Evolutionary conservation across 2,797 vertebrate species (phyloP).

Genomic region (Cryptoblepharus egeriae): DNA sequence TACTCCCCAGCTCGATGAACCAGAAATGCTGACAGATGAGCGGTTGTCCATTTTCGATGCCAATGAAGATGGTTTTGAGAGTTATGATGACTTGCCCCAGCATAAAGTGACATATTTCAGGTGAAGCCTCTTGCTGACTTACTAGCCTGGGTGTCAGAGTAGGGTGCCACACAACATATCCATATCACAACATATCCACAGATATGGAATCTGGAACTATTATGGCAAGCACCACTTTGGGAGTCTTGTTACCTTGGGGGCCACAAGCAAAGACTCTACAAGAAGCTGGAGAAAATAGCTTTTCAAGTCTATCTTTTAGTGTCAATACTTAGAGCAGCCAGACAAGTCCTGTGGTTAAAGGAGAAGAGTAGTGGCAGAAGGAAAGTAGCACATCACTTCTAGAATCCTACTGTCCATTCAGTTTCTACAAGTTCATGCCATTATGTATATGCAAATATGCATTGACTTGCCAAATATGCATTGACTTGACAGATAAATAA

Average conservation of each 20-base stretch:
- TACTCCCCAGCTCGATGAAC: conserved; percentile 89
- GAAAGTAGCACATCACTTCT: background rate
- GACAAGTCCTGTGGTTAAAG: no score
- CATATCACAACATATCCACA: no score
- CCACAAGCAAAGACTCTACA: background rate
- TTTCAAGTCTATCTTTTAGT: background rate
- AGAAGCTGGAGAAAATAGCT: background rate
- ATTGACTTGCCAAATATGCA: no score
- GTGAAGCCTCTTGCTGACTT: conserved; percentile 65
- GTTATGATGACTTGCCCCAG: conserved; percentile 93
- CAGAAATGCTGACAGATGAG: conserved; percentile 94
- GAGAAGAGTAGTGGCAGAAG: background rate
- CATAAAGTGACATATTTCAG: conserved; percentile 96
- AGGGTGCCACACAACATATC: no score
- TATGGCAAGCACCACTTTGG: no score
- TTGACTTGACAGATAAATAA: background rate
- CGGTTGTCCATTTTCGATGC: conserved; percentile 92
- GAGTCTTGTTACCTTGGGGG: no score
- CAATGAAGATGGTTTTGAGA: conserved; percentile 94
- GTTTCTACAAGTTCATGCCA: background rate
- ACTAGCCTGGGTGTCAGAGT: no score
- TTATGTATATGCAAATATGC: background rate
- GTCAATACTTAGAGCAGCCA: background rate
- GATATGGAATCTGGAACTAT: background rate
- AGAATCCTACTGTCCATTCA: background rate